Base-by-base conservation (phyloP, 2,888 invertebrate genomes). In the Macroteleia sp. region DNA sequence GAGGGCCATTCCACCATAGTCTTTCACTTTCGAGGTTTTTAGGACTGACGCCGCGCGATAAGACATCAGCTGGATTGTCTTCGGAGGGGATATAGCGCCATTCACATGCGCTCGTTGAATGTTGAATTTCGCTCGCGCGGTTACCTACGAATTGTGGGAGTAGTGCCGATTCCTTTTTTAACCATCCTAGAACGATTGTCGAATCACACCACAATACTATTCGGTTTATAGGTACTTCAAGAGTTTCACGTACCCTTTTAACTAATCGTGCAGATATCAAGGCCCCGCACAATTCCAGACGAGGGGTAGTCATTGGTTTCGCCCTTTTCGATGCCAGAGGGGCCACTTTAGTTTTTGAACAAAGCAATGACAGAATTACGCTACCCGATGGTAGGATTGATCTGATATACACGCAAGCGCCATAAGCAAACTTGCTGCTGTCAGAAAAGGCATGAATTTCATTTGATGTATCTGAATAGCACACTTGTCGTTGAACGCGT, bases 391-490 rank as follows among this genome's bases (percentile, higher is more conserved):
- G n/a, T 22, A 39, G 10, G 14, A 62, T 25, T 0, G 48, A 62
- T 19, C 62, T 22, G 12, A 62, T 2, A 25, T 62, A 62, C 1
- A 36, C n/a, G 28, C 48, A 62, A 16, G 62, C 48, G 20, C 62
- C 61, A 19, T 61, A 61, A 19, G 48, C 61, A 5, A 8, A 10
- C 22, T 48, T 25, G 46, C 39, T 50, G 3, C 25, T 14, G 8
- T 62, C 50, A 17, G 34, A 62, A 39, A 62, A 62, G 2, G 14
- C 28, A 30, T 62, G 50, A 32, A 62, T 39, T 39, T 36, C 46
- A 50, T 34, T 32, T 1, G n/a, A 4, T 6, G 9, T 9, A 3
- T 42, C 39, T 25, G 62, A 20, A 28, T 12, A 34, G 20, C 20
- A 44, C 4, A 36, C 28, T 14, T 36, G 46, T 46, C 62, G n/a